These are phyloP conservation scores for Erebia palarica DNA, from an alignment of 2,888 invertebrate genomes.

Conservation along the genomic window DNA sequence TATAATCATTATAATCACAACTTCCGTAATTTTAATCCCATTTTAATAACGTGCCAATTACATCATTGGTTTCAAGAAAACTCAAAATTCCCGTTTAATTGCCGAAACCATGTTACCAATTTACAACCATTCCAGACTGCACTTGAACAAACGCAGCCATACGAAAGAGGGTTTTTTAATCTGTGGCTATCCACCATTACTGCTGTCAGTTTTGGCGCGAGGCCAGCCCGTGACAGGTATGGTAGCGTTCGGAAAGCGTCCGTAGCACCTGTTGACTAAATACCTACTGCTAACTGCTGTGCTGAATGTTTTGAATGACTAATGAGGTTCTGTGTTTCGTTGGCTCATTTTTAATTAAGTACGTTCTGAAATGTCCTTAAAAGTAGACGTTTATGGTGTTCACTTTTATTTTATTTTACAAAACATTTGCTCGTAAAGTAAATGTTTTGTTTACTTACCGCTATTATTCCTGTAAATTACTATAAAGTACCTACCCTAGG, in stretches of 20 bases:
- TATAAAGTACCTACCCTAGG: no score
- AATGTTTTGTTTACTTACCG: no score
- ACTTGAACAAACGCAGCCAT: neutral
- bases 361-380: no score
- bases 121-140: neutral
- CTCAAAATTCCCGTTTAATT: neutral
- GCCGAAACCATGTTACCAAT: neutral
- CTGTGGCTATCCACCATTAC: constrained; percentile 43
- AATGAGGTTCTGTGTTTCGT: constrained; percentile 42
- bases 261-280: constrained; percentile 57
- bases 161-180: constrained; percentile 14
- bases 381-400: no score
- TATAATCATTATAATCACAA: no score
- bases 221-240: constrained; percentile 52
- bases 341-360: constrained; percentile 9
- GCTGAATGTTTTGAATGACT: constrained; percentile 44
- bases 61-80: neutral
- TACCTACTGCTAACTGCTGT: constrained; percentile 23
- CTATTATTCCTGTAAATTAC: no score
- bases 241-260: constrained; percentile 48
- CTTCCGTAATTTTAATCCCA: neutral
- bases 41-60: no score
- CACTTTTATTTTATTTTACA: no score
- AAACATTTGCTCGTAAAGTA: neutral
- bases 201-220: constrained; percentile 58